A percentile compares a stretch with the other conserved stretches of the same genome.
Conservation (phyloP, 2,797 vertebrate species). For the Alca torda region DNA sequence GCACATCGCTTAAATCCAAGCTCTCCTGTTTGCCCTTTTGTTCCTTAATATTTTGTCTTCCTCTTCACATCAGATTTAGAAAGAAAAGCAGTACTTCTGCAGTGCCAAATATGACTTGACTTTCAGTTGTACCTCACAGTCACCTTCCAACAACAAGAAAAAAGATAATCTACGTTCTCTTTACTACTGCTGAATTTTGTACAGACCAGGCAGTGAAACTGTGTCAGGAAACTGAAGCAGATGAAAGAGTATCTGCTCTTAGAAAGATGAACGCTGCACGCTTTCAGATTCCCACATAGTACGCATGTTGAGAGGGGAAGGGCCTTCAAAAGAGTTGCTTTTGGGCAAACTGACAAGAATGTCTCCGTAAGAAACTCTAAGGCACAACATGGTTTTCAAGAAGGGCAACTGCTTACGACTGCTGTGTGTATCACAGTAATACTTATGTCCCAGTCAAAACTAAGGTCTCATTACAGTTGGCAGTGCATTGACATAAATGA, state of each 20-base stretch:
- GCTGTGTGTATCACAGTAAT: background rate
- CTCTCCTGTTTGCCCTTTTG: background rate
- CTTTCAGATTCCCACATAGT: background rate
- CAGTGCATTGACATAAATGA: background rate
- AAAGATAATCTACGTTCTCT: background rate
- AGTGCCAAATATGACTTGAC: background rate
- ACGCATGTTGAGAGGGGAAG: background rate
- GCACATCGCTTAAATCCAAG: accelerated
- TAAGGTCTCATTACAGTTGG: conserved; percentile 2
- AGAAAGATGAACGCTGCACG: background rate
- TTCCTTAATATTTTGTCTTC: background rate
- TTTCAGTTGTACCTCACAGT: background rate
- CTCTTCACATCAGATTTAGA: background rate
- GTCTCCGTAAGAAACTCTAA: background rate
- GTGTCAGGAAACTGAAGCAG: background rate
- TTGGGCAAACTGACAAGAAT: conserved; percentile 13
- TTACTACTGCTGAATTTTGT: background rate
- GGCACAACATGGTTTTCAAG: background rate
- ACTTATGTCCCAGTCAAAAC: background rate
- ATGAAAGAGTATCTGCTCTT: background rate
- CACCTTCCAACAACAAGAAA: background rate
- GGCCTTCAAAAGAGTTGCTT: background rate
- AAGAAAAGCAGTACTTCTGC: background rate
- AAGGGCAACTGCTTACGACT: background rate
- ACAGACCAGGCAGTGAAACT: background rate